Evolutionary conservation across 2,888 invertebrate species (phyloP).

Genomic region (Drosophila eohydei): DNA sequence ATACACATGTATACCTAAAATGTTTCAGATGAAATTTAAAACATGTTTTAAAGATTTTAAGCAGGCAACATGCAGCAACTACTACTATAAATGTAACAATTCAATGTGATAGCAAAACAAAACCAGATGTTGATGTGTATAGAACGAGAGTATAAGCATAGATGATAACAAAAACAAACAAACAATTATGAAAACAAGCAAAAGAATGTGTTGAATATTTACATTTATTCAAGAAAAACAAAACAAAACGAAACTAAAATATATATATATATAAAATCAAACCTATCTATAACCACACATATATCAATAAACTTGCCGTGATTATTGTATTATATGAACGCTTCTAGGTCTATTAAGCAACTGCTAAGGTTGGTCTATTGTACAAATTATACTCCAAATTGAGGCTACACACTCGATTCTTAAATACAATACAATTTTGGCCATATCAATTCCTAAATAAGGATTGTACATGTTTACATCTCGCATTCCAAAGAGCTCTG

Average conservation of each 20-base stretch:
- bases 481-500: not conserved
- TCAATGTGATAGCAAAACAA: slow-evolving; percentile 84
- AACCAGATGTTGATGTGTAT: slow-evolving; percentile 80
- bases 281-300: slow-evolving; percentile 72
- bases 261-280: slow-evolving; percentile 64
- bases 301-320: slow-evolving; percentile 78
- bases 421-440: slow-evolving; percentile 5
- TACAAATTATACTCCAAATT: slow-evolving; percentile 1
- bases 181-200: slow-evolving; percentile 50
- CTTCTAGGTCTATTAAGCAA: slow-evolving; percentile 22
- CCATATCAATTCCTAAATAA: slow-evolving; percentile 1
- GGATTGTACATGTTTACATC: not conserved
- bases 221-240: slow-evolving; percentile 76
- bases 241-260: slow-evolving; percentile 12
- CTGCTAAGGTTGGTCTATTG: slow-evolving; percentile 8
- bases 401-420: slow-evolving; percentile 3
- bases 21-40: slow-evolving; percentile 80
- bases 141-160: slow-evolving; percentile 70
- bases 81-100: slow-evolving; percentile 84
- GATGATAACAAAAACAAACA: slow-evolving; percentile 59
- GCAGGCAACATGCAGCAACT: slow-evolving; percentile 75
- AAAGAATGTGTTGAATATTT: slow-evolving; percentile 79
- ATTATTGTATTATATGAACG: slow-evolving; percentile 61
- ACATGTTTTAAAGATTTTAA: slow-evolving; percentile 77
- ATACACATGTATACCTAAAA: slow-evolving; percentile 58